Base-by-base conservation (phyloP, 1,140 invertebrate genomes). In the Neodiprion virginianus region DNA sequence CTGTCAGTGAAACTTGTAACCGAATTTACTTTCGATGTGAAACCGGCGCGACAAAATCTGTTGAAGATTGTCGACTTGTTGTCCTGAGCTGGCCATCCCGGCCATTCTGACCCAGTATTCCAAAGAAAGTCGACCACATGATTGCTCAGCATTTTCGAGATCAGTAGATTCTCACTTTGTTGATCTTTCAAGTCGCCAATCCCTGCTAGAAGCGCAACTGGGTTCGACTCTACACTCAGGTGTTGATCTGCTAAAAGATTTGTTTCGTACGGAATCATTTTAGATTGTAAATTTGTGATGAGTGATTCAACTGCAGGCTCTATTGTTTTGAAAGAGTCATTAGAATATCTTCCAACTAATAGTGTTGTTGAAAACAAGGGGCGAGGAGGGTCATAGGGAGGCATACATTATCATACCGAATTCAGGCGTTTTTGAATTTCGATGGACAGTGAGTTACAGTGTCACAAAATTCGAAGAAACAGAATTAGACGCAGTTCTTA, bases 41-140 rank as follows among this genome's bases (percentile, higher is more conserved):
- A 98, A 70, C 93, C 91, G 0, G 95, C 95, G 77, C 94, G 92
- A 74, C 92, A 93, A 85, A 95, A 97, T 81, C 95, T 89, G 83
- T 94, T 95, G 71, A 95, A 92, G 66, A 94, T 88, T 79, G 94
- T 93, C 14, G 92, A 86, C 73, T 87, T 91, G 76, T 90, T 92
- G 4, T 89, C 89, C 48, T 93, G 87, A 23, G 90, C 89, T 48
- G 91, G 90, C 88, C 91, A 93, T 74, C 94, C 94, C 75, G 94
- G 93, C 86, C 92, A 93, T 79, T 97, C 96, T 74, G 94, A 91
- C 72, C 95, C 93, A 48, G 95, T 92, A 28, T 95, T 96, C 96
- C 96, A 98, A 66, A 97, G 91, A 78, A 97, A 96, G 80, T 96
- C 94, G 4, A 96, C 93, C 0, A 93, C 91, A 78, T 93, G 91